Evolutionary conservation across 1,140 invertebrate genomes (phyloP).

Genomic region (Mycetomoellerius zeteki): DNA sequence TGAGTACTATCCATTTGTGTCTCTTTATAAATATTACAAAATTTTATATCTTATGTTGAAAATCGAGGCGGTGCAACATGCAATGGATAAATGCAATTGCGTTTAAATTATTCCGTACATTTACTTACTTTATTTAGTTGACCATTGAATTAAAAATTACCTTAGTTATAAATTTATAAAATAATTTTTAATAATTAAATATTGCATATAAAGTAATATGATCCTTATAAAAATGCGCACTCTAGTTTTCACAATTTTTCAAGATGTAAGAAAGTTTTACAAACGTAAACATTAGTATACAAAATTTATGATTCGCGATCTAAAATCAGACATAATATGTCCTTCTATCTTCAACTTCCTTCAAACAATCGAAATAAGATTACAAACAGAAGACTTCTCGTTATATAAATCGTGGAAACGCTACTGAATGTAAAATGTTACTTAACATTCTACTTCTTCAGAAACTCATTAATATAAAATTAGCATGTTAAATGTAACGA

Average conservation of each 20-base stretch:
- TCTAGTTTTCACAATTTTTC: background rate
- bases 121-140: background rate
- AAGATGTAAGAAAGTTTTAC: background rate
- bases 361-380: background rate
- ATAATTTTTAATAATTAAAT: slow-evolving; percentile 1
- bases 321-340: background rate
- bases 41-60: background rate
- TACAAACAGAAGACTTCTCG: background rate
- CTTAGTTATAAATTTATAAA: background rate
- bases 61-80: background rate
- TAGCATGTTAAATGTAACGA: background rate
- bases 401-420: background rate
- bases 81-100: background rate
- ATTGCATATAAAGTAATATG: background rate
- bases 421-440: background rate
- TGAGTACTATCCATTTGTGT: background rate
- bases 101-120: background rate
- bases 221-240: background rate
- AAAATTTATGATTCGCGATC: background rate
- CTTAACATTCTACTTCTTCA: background rate
- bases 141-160: background rate
- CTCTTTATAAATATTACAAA: background rate
- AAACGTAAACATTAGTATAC: background rate
- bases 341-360: background rate
- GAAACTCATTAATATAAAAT: slow-evolving; percentile 19